Percentiles rank a stretch among this genome's conserved stretches.
These are phyloP conservation scores for Chrosomus eos DNA, from an alignment of 2,797 vertebrate genomes.

Conservation along the genomic window DNA sequence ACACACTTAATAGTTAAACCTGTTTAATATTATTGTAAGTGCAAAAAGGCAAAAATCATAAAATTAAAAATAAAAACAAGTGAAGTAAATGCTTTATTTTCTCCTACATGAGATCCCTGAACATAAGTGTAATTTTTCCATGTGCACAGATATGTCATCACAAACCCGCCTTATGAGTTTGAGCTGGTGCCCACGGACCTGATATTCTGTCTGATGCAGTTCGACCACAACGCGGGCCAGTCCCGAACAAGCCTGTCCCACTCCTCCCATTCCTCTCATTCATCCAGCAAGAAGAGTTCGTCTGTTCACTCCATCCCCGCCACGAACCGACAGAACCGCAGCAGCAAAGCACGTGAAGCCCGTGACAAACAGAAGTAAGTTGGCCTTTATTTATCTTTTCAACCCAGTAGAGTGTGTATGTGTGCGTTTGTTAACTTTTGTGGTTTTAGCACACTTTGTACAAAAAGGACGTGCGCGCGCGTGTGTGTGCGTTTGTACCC, in stretches of 20 bases:
- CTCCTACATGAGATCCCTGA: neutral
- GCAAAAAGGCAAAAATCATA: neutral
- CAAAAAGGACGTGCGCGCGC: neutral
- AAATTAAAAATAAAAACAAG: neutral
- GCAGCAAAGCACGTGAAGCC: slow-evolving; percentile 91
- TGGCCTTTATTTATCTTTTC: neutral
- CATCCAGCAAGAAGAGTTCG: slow-evolving; percentile 99
- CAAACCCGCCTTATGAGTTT: slow-evolving; percentile 97
- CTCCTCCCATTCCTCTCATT: slow-evolving; percentile 98
- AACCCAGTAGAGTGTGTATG: slow-evolving; percentile 57
- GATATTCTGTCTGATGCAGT: slow-evolving; percentile 99
- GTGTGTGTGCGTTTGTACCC: slow-evolving; percentile 48
- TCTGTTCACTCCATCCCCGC: slow-evolving; percentile 95
- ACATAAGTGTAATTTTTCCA: slow-evolving; percentile 36
- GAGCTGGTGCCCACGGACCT: slow-evolving; percentile 97
- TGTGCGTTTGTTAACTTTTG: slow-evolving; percentile 47
- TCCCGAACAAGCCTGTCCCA: slow-evolving; percentile 95
- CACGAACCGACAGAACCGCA: slow-evolving; percentile 90
- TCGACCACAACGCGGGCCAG: slow-evolving; percentile 99
- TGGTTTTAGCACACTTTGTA: slow-evolving; percentile 44
- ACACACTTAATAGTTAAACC: neutral
- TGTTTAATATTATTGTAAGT: neutral
- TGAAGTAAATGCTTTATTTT: neutral
- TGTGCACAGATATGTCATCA: slow-evolving; percentile 92
- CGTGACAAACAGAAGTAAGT: slow-evolving; percentile 98